Base-by-base conservation (phyloP, 2,888 invertebrate species). In the Carcina quercana region DNA sequence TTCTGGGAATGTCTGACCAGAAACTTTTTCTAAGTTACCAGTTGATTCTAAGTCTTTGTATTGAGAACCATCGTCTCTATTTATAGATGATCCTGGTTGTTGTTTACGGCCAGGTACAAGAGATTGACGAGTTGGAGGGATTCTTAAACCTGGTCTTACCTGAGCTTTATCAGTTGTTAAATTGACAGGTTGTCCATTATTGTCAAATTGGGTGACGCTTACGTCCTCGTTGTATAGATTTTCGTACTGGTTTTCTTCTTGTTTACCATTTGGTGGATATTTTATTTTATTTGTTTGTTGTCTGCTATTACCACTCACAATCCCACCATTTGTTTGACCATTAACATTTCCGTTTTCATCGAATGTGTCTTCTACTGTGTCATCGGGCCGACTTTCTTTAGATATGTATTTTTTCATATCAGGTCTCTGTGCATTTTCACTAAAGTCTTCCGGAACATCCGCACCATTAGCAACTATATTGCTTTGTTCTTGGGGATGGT, bases 401-500 rank as follows among this genome's bases (percentile, higher is more conserved):
- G 26, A 24, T 26, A 17, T 32, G 3, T 13, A 8, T 20, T 32
- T 26, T 11, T 35, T 37, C 5, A 28, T 35, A 3, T 26, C 15
- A 10, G n/a, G n/a, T n/a, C n/a, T 8, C 11, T 11, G 14, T 7
- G 17, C 22, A 21, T 13, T 30, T 17, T 32, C 19, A 13, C n/a
- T n/a, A n/a, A 22, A 21, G 8, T 28, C 37, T 5, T 38, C 34
- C 5, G 42, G 34, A 12, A 43, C 28, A 25, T 40, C 33, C 13
- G 17, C 37, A 20, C 32, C 42, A 26, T 42, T 32, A 1, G 17
- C 6, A 1, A 31, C 11, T 2, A 31, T 21, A 12, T 19, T 32
- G 1, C 37, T 36, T 10, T 28, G 32, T 4, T 14, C 13, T 31
- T 42, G 32, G 5, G 38, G 39, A 5, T 30, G 28, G 17, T 40